Conservation (phyloP, 2,113 vertebrate species). For the Lophius piscatorius region DNA sequence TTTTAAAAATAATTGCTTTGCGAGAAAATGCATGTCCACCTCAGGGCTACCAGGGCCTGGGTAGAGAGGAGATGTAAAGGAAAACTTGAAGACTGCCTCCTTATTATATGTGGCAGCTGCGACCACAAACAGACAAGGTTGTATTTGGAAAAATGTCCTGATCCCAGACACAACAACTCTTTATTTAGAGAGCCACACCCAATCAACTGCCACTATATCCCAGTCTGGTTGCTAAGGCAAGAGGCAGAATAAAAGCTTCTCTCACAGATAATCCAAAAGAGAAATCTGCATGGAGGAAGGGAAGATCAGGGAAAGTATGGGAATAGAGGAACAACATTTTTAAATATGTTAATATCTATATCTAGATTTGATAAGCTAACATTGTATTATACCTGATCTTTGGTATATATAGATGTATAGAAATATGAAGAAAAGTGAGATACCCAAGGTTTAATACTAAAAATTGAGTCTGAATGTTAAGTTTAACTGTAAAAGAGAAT, state of each 20-base stretch:
- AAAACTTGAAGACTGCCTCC: conserved; percentile 41
- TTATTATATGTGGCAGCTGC: conserved; percentile 61
- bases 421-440: neutral
- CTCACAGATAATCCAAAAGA: conserved; percentile 1
- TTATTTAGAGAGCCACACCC: conserved; percentile 73
- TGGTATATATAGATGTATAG: neutral
- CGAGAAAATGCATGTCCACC: neutral
- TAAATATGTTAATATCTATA: too few species aligned
- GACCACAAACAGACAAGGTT: conserved; percentile 70
- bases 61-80: conserved; percentile 37
- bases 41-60: conserved; percentile 35
- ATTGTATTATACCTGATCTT: neutral
- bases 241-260: conserved; percentile 36
- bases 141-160: conserved; percentile 65
- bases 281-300: conserved; percentile 1
- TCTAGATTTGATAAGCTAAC: too few species aligned
- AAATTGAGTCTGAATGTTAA: conserved; percentile 1
- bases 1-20: conserved; percentile 1
- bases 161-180: conserved; percentile 75
- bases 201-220: conserved; percentile 59
- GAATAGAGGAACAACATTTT: too few species aligned
- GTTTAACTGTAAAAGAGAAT: conserved; percentile 18
- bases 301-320: neutral
- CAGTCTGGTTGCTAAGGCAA: conserved; percentile 49
- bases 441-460: neutral